A percentile compares a stretch with the other conserved stretches of the same genome.
phyloP scores from a whole-genome alignment of 1,140 invertebrate species.

The Drosophila kikkawai region DNA sequence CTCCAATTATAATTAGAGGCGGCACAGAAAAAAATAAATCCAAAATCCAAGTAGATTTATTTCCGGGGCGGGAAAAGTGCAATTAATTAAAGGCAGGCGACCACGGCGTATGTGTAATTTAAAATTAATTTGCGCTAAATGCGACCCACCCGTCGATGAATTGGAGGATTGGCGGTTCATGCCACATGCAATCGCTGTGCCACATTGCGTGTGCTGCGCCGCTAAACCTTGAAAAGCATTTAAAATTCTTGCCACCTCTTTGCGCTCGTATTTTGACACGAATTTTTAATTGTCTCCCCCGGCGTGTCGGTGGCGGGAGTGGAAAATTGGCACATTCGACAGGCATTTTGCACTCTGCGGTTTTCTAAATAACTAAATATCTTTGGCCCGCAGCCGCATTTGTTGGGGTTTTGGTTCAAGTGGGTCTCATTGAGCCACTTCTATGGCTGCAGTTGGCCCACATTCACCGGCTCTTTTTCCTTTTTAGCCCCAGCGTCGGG shows the following conservation, averaged over 20 bases:
- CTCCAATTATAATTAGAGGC: constrained; percentile 44
- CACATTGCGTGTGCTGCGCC: constrained; percentile 56
- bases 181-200: constrained; percentile 52
- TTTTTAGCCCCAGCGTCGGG: constrained; percentile 24
- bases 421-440: constrained; percentile 58
- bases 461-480: constrained; percentile 45
- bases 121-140: constrained; percentile 59
- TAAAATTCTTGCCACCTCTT: constrained; percentile 70
- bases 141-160: neutral
- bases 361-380: constrained; percentile 78
- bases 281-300: constrained; percentile 71
- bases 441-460: constrained; percentile 69
- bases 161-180: constrained; percentile 5
- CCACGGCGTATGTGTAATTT: constrained; percentile 38
- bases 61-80: constrained; percentile 10
- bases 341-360: constrained; percentile 71
- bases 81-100: constrained; percentile 46
- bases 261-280: constrained; percentile 69
- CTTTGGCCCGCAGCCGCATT: constrained; percentile 59
- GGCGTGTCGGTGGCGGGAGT: neutral
- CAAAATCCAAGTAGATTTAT: constrained; percentile 7
- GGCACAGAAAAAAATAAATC: neutral
- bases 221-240: constrained; percentile 72
- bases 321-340: constrained; percentile 69
- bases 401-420: constrained; percentile 64